Base-by-base conservation (phyloP, 2,113 vertebrate species). In the Tupaia tana region DNA sequence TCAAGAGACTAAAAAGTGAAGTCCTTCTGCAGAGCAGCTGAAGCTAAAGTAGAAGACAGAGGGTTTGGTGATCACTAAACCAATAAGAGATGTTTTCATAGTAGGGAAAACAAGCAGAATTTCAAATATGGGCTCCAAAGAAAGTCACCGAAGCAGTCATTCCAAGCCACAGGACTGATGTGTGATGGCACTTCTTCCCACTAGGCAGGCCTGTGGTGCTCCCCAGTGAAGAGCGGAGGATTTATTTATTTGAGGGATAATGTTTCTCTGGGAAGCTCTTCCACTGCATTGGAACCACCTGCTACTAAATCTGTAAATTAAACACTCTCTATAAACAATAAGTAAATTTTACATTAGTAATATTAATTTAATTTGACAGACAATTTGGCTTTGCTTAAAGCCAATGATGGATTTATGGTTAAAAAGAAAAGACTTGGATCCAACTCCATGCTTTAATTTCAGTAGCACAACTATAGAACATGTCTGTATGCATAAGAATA, bases 401-500 rank as follows among this genome's bases (percentile, higher is more conserved):
- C 20, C 52, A 69, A 2, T 20, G 54, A 64, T 90, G 24, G 15
- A 90, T 87, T 83, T 83, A 71, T 94, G 25, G n/a, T 77, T 67
- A 22, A 64, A 25, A 89, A 82, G 81, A 93, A 25, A 86, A 90
- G 24, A 70, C 9, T 90, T 85, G 27, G 34, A 25, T 56, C 69
- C 31, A 85, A 25, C n/a, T 92, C 31, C 52, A 29, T 74, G 70
- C 87, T 94, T 94, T 92, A 2, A 71, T 96, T 94, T 77, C 70
- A 95, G 7, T 79, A 77, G 58, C 66, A 94, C 43, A 89, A 94
- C 34, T 70, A 29, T 89, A 77, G 63, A 94, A 92, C 80, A 86
- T 83, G 66, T 83, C 59, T 86, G 77, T 95, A 86, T 94, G 43
- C 31, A 2, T 97, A 94, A 86, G 67, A 77, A 88, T 79, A 22